Evolutionary conservation across 2,888 invertebrate genomes (phyloP), one percentile per base, ranked within the genome.

Genomic region (Cephus sareptanus): DNA sequence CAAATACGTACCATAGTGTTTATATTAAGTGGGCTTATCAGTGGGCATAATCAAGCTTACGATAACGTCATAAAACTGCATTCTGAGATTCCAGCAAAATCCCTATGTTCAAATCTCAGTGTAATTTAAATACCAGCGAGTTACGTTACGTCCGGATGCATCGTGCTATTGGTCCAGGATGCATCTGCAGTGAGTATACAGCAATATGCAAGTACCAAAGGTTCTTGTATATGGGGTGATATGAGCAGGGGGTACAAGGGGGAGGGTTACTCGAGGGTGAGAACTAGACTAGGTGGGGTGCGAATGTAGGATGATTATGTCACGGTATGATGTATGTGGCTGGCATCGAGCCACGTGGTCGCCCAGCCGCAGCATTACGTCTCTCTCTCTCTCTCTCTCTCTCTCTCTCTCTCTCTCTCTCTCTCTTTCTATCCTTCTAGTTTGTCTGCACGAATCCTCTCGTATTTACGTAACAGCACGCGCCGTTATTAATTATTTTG

Each of bases 241-340:
- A 56, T 56, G 9, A 23, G 56, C 0, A 15, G 33, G 71, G 12
- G 13, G 23, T 9, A 9, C 31, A n/a, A 40, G 71, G 79, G 75
- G 74, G 79, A 77, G 81, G 23, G 40, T 6, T 23, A 23, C 6
- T 56, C 56, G 56, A 81, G 83, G 81, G 81, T 83, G 85, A 83
- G 83, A 84, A 85, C 83, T 81, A 83, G 83, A 85, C 87, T 81
- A 85, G 85, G 87, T 82, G 82, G 83, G 84, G 85, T 84, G 86
- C 83, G 87, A 87, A 88, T 87, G 84, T 84, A 83, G 86, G 86
- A 87, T 86, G 88, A 89, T 89, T 88, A 89, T 87, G 88, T 87
- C 89, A 85, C 84, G 83, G 77, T 84, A 85, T 88, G 89, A 89
- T 89, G 84, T 85, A 89, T 86, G 87, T 80, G 81, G 80, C 83